Evolutionary conservation across 2,113 vertebrate genomes (phyloP).

Genomic region (Coturnix japonica): DNA sequence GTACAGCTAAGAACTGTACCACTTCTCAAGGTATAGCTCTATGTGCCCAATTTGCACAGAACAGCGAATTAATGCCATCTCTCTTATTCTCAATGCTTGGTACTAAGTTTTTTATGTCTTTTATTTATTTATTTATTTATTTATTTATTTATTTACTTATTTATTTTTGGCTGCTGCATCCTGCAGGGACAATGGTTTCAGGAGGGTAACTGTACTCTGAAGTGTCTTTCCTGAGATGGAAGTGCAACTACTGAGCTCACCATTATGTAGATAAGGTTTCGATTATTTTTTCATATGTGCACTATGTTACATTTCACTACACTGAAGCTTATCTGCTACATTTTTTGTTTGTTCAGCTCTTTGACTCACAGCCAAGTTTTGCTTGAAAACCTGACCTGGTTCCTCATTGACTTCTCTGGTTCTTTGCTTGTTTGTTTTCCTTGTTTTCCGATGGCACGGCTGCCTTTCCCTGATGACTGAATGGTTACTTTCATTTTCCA

Average conservation of each 20-base stretch:
- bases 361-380: conserved; percentile 13
- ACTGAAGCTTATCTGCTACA: background rate
- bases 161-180: background rate
- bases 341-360: background rate
- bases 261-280: background rate
- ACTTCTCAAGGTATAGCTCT: background rate
- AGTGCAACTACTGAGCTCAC: background rate
- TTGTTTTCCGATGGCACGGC: background rate
- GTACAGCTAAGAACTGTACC: background rate
- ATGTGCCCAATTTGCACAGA: background rate
- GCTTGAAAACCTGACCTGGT: accelerated
- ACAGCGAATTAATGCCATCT: background rate
- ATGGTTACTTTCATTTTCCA: background rate
- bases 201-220: background rate
- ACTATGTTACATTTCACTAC: background rate
- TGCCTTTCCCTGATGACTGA: background rate
- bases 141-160: no score
- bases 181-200: background rate
- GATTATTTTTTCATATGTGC: background rate
- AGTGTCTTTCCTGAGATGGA: background rate
- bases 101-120: background rate
- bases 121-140: no score
- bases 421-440: background rate
- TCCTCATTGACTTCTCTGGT: background rate
- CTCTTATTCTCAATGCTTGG: background rate